Conservation (phyloP, 2,113 vertebrate species). For the Zapus hudsonius region DNA sequence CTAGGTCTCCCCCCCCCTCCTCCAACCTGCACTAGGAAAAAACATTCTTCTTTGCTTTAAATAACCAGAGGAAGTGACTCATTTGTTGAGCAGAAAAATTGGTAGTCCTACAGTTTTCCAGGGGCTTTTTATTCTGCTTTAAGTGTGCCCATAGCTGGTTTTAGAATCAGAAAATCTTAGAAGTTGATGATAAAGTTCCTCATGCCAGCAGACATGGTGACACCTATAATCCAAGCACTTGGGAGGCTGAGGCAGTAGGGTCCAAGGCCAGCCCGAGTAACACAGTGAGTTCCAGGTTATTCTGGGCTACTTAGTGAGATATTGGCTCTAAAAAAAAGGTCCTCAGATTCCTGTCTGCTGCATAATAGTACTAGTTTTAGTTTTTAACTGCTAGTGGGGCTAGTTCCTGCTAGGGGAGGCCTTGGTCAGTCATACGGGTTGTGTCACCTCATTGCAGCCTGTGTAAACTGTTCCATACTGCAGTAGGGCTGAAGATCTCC, state of each 20-base stretch:
- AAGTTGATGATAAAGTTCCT: background rate
- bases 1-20: background rate
- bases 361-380: no score
- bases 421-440: background rate
- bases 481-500: no score
- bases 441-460: background rate
- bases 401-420: background rate
- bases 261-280: no score
- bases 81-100: background rate
- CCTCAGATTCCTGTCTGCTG: background rate
- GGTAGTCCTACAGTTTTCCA: background rate
- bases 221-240: no score
- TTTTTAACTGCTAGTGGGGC: background rate
- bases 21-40: background rate
- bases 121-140: background rate
- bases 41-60: background rate
- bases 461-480: fast-evolving
- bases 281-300: no score
- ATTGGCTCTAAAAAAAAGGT: background rate
- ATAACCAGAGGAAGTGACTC: background rate
- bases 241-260: no score
- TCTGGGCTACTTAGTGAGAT: background rate
- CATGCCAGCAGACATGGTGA: background rate
- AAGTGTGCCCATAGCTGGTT: background rate
- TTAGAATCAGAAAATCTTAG: background rate